Evolutionary conservation across 2,113 vertebrate species (phyloP), one percentile per base, ranked within the genome.

Genomic region (Orthonyx spaldingii): DNA sequence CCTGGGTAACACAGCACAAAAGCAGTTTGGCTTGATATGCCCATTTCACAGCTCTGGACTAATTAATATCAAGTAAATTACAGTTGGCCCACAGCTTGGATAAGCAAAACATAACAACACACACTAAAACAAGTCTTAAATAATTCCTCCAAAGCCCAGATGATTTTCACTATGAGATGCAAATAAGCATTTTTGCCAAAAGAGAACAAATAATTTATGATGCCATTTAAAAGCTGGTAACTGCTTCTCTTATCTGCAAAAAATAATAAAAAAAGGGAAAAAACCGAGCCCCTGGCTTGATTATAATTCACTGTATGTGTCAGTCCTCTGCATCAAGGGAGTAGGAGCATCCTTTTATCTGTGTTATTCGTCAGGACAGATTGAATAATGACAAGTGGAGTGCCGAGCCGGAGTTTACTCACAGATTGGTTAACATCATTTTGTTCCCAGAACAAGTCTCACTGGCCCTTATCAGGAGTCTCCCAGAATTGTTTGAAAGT

Each of bases 51-150:
- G 85, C 65, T 75, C 72, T 53, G 68, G n/a, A 70, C 64, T 86
- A 93, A 93, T 92, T 96, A 93, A 95, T 78, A 91, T 77, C 19
- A 74, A 90, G 56, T 84, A 95, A 94, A 96, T 89, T 83, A 90
- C 64, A 78, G 50, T 75, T 94, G 82, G 79, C 78, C 75, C 39
- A 77, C n/a, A 83, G 89, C 65, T 79, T 91, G 66, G 63, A 78
- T 94, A 94, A 94, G 88, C 39, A 93, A 91, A 94, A 88, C 81
- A 56, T 21, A 96, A 91, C 70, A 94, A 79, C 1, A 7, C 50
- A 86, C 0, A 2, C 71, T 88, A 60, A 93, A 93, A 50, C 0
- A 13, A 95, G 47, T 68, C 83, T 94, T 72, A 96, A 95, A 81
- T 92, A 93, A 86, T 90, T 93, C 86, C 18, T 63, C 56, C 59